These are phyloP conservation scores for Eptatretus atami DNA, from an alignment of 2,797 vertebrate species.

Conservation along the genomic window DNA sequence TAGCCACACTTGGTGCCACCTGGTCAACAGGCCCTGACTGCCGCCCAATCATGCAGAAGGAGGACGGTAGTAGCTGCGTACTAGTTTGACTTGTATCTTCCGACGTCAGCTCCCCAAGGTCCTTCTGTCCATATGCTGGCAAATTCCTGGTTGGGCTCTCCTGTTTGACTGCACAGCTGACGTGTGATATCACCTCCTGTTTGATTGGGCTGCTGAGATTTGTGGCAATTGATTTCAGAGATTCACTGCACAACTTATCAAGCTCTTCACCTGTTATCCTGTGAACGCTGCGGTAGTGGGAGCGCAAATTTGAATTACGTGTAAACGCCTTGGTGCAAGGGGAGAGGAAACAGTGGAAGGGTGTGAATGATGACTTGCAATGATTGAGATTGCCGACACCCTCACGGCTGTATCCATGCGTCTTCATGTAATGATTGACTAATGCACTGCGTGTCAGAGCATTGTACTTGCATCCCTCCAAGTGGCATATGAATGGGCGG, in stretches of 20 bases:
- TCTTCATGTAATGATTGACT: slow-evolving; percentile 1
- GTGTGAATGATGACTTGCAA: slow-evolving; percentile 3
- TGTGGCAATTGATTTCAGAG: slow-evolving; percentile 3
- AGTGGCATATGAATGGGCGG: slow-evolving; percentile 4
- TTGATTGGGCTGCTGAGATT: too few relatives aligned
- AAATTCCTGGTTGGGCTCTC: not conserved
- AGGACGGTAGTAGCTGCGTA: too few relatives aligned
- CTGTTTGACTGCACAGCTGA: not conserved
- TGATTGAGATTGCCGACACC: not conserved
- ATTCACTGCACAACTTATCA: not conserved
- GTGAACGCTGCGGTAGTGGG: slow-evolving; percentile 2
- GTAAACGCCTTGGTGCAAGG: not conserved
- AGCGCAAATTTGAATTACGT: slow-evolving; percentile 1
- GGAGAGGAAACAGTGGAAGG: not conserved
- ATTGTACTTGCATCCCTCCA: slow-evolving; percentile 1
- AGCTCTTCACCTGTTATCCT: not conserved
- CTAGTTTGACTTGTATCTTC: too few relatives aligned
- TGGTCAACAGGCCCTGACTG: too few relatives aligned
- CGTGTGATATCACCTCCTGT: not conserved
- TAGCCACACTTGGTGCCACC: too few relatives aligned
- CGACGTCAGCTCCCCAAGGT: not conserved
- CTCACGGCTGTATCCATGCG: not conserved
- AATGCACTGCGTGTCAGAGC: slow-evolving; percentile 1
- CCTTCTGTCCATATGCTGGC: not conserved
- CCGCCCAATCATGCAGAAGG: too few relatives aligned